Evolutionary conservation across 1,140 invertebrate genomes (phyloP).

Genomic region (Drosophila gunungcola): DNA sequence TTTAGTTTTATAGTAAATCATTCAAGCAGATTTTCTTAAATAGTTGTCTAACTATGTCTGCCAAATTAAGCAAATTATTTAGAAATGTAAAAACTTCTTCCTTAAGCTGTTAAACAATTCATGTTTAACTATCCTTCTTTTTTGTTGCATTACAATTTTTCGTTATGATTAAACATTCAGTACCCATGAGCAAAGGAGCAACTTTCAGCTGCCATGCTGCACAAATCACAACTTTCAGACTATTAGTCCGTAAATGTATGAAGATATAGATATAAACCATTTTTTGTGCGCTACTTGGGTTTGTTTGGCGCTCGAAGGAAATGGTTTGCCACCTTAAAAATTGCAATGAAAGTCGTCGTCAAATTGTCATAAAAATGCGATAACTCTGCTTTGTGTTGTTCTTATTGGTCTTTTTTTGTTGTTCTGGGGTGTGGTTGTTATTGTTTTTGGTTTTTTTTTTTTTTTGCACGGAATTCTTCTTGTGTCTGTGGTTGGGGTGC

Average conservation of each 20-base stretch:
- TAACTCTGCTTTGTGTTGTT: conserved; percentile 76
- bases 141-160: conserved; percentile 12
- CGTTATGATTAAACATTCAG: conserved; percentile 10
- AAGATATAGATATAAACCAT: conserved; percentile 30
- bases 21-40: neutral
- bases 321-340: conserved; percentile 74
- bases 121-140: conserved; percentile 3
- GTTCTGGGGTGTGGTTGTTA: conserved; percentile 26
- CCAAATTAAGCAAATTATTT: conserved; percentile 8
- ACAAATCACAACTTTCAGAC: conserved; percentile 32
- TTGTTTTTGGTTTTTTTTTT: conserved; percentile 21
- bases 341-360: conserved; percentile 81
- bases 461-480: conserved; percentile 32
- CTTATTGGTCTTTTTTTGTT: conserved; percentile 15
- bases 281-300: conserved; percentile 27
- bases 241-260: conserved; percentile 13
- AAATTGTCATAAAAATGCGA: conserved; percentile 84
- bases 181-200: neutral
- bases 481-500: conserved; percentile 17
- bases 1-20: too few species aligned
- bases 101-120: conserved; percentile 17
- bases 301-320: conserved; percentile 28
- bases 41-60: neutral
- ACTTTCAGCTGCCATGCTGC: conserved; percentile 9
- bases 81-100: conserved; percentile 14